A percentile compares a stretch with the other conserved stretches of the same genome.
These are phyloP conservation scores for Amphilophus citrinellus DNA, from an alignment of 2,113 vertebrate genomes.

Conservation along the genomic window DNA sequence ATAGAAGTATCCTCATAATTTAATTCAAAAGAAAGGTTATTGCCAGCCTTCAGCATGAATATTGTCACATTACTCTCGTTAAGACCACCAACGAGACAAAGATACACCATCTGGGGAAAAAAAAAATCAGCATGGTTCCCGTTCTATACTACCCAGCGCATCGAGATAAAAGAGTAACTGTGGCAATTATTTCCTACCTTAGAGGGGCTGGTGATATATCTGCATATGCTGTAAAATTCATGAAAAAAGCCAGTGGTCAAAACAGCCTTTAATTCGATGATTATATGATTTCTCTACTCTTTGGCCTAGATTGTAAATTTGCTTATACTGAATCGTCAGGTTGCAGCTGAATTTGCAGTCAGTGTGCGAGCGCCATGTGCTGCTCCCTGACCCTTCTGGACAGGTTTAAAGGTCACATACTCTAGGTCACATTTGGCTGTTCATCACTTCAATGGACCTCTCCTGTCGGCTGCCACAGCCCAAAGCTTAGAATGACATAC, in stretches of 20 bases:
- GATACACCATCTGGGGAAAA: background rate
- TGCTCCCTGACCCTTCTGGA: slow-evolving; percentile 34
- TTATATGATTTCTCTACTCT: background rate
- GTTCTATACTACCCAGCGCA: background rate
- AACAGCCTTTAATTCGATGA: background rate
- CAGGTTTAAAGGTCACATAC: slow-evolving; percentile 50
- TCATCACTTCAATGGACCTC: slow-evolving; percentile 33
- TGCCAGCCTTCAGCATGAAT: background rate
- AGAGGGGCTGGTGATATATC: background rate
- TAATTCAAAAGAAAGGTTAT: background rate
- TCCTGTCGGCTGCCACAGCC: slow-evolving; percentile 37
- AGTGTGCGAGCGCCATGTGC: slow-evolving; percentile 32
- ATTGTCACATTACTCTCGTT: background rate
- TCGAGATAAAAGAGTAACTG: slow-evolving; percentile 7
- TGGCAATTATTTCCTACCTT: slow-evolving; percentile 9
- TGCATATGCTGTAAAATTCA: slow-evolving; percentile 2
- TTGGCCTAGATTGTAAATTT: background rate
- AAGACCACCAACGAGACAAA: background rate
- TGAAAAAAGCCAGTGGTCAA: slow-evolving; percentile 5
- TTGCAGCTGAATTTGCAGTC: slow-evolving; percentile 31
- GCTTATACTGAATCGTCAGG: background rate
- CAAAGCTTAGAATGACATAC: slow-evolving; percentile 16
- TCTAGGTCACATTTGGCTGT: slow-evolving; percentile 47
- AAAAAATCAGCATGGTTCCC: background rate
- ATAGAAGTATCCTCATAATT: background rate